A percentile compares a stretch with the other conserved stretches of the same genome.
phyloP scores from a whole-genome alignment of 2,113 vertebrate species.

The Brienomyrus brachyistius region DNA sequence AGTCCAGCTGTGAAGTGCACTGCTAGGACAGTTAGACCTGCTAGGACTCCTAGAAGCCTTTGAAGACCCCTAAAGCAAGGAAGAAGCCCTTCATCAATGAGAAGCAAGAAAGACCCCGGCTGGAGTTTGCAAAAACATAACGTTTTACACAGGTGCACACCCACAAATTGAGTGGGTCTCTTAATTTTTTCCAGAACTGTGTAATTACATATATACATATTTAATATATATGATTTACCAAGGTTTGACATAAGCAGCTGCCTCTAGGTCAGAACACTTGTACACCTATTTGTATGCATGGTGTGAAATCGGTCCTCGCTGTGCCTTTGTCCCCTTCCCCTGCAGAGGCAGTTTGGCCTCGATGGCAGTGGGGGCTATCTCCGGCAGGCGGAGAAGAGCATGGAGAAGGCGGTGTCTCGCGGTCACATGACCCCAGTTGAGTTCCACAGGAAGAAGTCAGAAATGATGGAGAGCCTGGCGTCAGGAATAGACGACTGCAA shows the following conservation, averaged over 20 bases:
- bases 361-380: conserved; percentile 80
- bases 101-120: too few relatives aligned
- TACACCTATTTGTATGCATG: neutral
- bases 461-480: conserved; percentile 82
- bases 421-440: conserved; percentile 76
- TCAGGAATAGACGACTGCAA: conserved; percentile 78
- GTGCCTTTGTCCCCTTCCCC: neutral
- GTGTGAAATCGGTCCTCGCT: neutral
- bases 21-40: neutral
- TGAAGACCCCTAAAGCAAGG: too few relatives aligned
- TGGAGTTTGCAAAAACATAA: too few relatives aligned
- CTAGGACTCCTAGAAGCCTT: neutral
- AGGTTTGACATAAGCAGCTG: neutral
- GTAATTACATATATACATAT: neutral
- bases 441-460: conserved; percentile 74
- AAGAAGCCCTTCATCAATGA: too few relatives aligned
- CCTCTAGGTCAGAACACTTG: neutral
- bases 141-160: neutral
- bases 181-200: neutral
- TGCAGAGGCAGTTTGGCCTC: conserved; percentile 78
- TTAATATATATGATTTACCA: neutral
- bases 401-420: conserved; percentile 76
- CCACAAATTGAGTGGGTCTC: neutral
- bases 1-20: neutral
- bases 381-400: conserved; percentile 70